Conservation (phyloP, 2,797 vertebrate genomes). For the Microctenopoma steveboyesi region DNA sequence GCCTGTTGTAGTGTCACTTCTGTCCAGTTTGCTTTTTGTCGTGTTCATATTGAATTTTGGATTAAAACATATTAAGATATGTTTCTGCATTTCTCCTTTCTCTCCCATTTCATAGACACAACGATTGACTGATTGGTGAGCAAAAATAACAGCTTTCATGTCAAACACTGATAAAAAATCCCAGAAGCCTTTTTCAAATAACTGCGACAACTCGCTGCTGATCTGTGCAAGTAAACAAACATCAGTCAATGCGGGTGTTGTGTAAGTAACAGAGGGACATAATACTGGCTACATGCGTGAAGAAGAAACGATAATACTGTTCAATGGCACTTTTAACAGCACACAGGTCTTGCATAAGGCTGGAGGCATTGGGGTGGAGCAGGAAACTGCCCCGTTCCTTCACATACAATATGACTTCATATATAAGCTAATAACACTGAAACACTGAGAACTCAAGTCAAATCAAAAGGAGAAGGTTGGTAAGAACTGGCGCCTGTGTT, state of each 20-base stretch:
- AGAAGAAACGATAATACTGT: conserved; percentile 75
- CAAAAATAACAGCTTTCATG: not conserved
- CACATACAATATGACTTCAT: conserved; percentile 62
- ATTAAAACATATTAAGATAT: too few relatives aligned
- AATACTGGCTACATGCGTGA: conserved; percentile 73
- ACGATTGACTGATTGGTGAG: too few relatives aligned
- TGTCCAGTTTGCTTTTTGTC: too few relatives aligned
- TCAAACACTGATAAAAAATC: conserved; percentile 18
- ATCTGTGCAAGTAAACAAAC: conserved; percentile 74
- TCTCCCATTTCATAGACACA: too few relatives aligned
- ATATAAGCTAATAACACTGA: conserved; percentile 66
- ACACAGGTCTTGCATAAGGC: conserved; percentile 88
- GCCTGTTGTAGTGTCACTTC: too few relatives aligned
- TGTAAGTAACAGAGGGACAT: conserved; percentile 58
- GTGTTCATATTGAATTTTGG: too few relatives aligned
- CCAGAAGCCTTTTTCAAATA: not conserved
- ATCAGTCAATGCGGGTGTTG: conserved; percentile 68
- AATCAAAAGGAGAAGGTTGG: conserved; percentile 56
- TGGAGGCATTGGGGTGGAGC: conserved; percentile 79
- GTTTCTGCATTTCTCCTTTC: too few relatives aligned
- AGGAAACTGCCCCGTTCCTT: conserved; percentile 63
- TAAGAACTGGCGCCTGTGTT: conserved; percentile 44
- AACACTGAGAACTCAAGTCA: conserved; percentile 54
- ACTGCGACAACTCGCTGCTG: conserved; percentile 45
- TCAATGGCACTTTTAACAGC: conserved; percentile 87